phyloP scores from a whole-genome alignment of 1,140 invertebrate genomes.

The Lineus longissimus region DNA sequence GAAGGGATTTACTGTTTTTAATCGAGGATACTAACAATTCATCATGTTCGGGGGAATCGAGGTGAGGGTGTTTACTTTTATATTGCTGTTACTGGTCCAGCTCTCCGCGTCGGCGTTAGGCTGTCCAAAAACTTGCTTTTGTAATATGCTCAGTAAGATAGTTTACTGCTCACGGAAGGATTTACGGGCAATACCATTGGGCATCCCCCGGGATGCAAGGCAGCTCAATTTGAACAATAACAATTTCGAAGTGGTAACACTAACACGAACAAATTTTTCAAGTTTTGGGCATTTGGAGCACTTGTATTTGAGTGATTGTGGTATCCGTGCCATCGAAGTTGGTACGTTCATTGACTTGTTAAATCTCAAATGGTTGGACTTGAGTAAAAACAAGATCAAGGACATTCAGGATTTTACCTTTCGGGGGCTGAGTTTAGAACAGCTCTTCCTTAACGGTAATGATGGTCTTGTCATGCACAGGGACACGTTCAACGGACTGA shows the following conservation, averaged over 20 bases:
- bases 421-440: conserved; percentile 42
- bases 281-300: conserved; percentile 35
- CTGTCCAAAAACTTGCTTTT: conserved; percentile 48
- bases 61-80: too few species aligned
- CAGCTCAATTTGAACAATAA: conserved; percentile 49
- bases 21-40: too few species aligned
- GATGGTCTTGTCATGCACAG: conserved; percentile 37
- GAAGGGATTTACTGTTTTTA: too few species aligned
- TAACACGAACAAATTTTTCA: conserved; percentile 41
- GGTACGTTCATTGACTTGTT: conserved; percentile 45
- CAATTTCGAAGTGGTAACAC: conserved; percentile 32
- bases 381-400: conserved; percentile 48
- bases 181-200: conserved; percentile 40
- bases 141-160: conserved; percentile 40
- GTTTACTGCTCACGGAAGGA: conserved; percentile 45
- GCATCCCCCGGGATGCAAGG: conserved; percentile 40
- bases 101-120: neutral
- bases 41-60: too few species aligned
- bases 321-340: conserved; percentile 44
- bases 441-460: conserved; percentile 51
- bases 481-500: conserved; percentile 43
- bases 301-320: conserved; percentile 47
- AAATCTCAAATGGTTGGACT: conserved; percentile 46
- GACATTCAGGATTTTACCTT: conserved; percentile 45
- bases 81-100: neutral